Evolutionary conservation across 2,113 vertebrate species (phyloP).

Genomic region (Amphiprion ocellaris): DNA sequence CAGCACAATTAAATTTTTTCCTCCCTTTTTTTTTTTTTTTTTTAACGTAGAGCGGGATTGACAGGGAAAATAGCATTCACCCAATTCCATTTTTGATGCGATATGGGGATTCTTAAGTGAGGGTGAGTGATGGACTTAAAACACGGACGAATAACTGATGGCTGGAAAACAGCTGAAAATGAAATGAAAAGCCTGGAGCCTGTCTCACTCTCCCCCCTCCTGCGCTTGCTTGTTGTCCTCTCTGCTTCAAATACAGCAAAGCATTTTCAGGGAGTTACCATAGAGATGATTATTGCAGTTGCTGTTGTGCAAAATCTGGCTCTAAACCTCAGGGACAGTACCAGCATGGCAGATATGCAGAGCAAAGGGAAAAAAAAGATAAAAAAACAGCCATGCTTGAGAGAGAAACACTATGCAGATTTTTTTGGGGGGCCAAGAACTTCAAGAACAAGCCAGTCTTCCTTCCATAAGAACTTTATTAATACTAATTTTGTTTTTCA

Average conservation of each 20-base stretch:
- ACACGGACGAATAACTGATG: constrained; percentile 66
- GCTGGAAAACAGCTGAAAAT: constrained; percentile 69
- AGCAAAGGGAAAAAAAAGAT: constrained; percentile 34
- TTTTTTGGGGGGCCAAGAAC: constrained; percentile 24
- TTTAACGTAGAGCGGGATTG: constrained; percentile 39
- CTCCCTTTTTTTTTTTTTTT: background rate
- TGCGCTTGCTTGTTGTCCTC: constrained; percentile 40
- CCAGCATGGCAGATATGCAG: constrained; percentile 46
- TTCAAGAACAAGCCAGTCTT: constrained; percentile 19
- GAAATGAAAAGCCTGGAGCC: constrained; percentile 53
- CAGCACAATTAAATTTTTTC: constrained; percentile 20
- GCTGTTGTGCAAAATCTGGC: constrained; percentile 48
- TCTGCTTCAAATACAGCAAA: constrained; percentile 58
- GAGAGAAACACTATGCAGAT: background rate
- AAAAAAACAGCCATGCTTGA: constrained; percentile 36
- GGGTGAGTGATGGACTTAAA: constrained; percentile 68
- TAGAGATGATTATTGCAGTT: constrained; percentile 71
- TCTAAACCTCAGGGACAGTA: constrained; percentile 55
- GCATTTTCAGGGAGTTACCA: constrained; percentile 60
- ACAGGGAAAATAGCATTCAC: constrained; percentile 52
- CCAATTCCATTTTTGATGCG: constrained; percentile 64
- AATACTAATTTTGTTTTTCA: constrained; percentile 37
- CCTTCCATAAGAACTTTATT: constrained; percentile 21
- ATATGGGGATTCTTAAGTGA: constrained; percentile 67
- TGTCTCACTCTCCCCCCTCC: background rate